Evolutionary conservation across 1,140 invertebrate genomes (phyloP), one percentile per base, ranked within the genome.

Genomic region (Caenorhabditis inopinata): DNA sequence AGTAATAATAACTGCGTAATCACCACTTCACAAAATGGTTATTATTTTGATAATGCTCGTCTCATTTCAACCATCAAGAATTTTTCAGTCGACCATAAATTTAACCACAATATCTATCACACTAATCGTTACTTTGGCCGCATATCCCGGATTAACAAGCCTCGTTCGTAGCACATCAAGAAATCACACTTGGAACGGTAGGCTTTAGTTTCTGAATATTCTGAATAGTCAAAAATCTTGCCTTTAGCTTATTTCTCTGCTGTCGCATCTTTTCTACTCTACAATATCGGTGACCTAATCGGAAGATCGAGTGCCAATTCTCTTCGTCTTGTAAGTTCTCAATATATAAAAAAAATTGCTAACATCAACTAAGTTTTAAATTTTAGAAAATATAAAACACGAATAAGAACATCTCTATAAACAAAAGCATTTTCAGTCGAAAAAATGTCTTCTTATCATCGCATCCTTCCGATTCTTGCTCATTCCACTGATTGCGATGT

Each of bases 191-290:
- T 68, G 58, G 58, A 68, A 68, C 23, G 35, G 58, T 68, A 27
- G 74, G 46, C n/a, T 48, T 47, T 35, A 11, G 7, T 16, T 45
- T n/a, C n/a, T n/a, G n/a, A n/a, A n/a, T n/a, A n/a, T n/a, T n/a
- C n/a, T 29, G 12, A 45, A 38, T n/a, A 53, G 16, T 42, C 25
- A 4, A 42, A 42, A 6, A 16, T 35, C 18, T 42, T 42, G 14
- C 21, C 23, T 38, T 75, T 58, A 81, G 80, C 51, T 5, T 81
- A 81, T 35, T 81, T 81, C 75, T 76, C 80, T 0, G 58, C 80
- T 0, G 62, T 81, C 27, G 51, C 29, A 48, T 81, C 77, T 3
- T 81, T 81, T 23, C 76, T 81, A n/a, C 35, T 81, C 18, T 81
- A 80, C 80, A 81, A 81, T 49, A 12, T 21, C 7, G 74, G 80